phyloP scores from a whole-genome alignment of 2,797 vertebrate species.

The Phalanger gymnotis region DNA sequence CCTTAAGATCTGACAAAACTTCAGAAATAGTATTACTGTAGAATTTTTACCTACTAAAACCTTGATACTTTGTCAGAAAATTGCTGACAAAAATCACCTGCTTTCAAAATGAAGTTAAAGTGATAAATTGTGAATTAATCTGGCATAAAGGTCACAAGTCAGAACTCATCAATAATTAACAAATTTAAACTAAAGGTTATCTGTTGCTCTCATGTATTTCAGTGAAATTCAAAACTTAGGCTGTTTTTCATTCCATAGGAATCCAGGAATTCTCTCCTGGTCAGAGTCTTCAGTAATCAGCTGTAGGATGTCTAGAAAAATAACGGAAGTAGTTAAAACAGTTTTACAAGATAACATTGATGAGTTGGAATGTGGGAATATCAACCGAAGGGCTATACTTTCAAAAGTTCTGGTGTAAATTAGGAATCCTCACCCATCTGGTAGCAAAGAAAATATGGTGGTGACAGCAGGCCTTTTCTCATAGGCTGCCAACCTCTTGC shows the following conservation, averaged over 20 bases:
- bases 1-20: neutral
- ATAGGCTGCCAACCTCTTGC: neutral
- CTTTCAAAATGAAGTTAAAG: neutral
- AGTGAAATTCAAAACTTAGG: neutral
- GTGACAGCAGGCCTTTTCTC: neutral
- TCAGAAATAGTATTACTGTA: neutral
- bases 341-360: neutral
- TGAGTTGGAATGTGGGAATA: neutral
- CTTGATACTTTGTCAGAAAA: slow-evolving; percentile 23
- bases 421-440: neutral
- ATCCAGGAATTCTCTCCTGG: slow-evolving; percentile 7
- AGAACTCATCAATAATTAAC: slow-evolving; percentile 34
- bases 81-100: neutral
- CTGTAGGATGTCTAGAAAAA: neutral
- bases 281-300: neutral
- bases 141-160: neutral
- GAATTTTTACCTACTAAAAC: neutral
- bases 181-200: neutral
- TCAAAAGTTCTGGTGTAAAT: neutral
- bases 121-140: neutral
- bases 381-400: neutral
- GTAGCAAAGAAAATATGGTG: neutral
- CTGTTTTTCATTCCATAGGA: neutral
- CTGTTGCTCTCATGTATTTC: neutral
- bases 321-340: neutral